Evolutionary conservation across 2,888 invertebrate genomes (phyloP).

Genomic region (Orthonychiurus folsomi): DNA sequence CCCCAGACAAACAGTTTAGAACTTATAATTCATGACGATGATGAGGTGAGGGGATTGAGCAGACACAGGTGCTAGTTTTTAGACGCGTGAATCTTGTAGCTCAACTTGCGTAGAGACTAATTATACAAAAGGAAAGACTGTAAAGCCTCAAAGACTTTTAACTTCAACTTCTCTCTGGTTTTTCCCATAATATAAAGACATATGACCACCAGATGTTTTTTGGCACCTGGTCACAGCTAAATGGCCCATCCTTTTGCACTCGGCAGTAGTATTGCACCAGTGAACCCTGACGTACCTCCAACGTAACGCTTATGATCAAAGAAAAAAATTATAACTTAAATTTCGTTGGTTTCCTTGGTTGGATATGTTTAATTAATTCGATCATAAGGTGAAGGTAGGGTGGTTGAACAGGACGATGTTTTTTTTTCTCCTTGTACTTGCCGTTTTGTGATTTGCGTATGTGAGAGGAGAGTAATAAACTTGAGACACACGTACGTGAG

Average conservation of each 20-base stretch:
- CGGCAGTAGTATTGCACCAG: no score
- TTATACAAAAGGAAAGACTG: not conserved
- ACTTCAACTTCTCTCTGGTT: not conserved
- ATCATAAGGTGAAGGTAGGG: no score
- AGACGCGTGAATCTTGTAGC: not conserved
- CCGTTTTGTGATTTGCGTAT: not conserved
- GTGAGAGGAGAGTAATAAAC: not conserved
- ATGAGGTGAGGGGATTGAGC: no score
- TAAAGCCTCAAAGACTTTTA: not conserved
- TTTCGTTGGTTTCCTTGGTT: not conserved
- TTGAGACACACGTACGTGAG: no score
- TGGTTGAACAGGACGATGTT: no score
- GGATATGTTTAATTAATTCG: not conserved
- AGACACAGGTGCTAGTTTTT: not conserved
- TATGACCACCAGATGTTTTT: not conserved
- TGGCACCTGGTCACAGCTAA: not conserved
- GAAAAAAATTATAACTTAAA: not conserved
- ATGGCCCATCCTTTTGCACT: no score
- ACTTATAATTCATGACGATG: no score
- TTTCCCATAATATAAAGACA: not conserved
- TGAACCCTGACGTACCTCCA: not conserved
- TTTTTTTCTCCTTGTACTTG: no score
- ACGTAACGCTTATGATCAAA: not conserved
- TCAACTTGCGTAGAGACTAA: not conserved
- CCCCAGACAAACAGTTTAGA: no score